Evolutionary conservation across 2,888 invertebrate species (phyloP).

Genomic region (Rhorus exstirpatorius): DNA sequence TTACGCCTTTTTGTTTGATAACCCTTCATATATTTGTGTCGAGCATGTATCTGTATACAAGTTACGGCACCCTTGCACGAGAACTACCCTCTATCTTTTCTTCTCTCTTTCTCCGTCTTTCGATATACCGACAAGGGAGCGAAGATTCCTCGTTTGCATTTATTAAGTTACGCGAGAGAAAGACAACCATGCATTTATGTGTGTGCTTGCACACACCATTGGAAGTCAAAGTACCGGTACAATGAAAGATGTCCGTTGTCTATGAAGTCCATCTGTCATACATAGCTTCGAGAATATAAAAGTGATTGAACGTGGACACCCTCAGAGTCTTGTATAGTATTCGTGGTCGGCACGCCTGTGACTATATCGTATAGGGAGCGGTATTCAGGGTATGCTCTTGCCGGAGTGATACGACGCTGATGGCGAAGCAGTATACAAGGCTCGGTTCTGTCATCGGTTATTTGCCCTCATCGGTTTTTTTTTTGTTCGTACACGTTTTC

Average conservation of each 20-base stretch:
- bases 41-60: background rate
- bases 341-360: conserved; percentile 53
- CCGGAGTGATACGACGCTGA: background rate
- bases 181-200: conserved; percentile 4
- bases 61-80: conserved; percentile 38
- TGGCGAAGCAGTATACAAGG: background rate
- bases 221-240: conserved; percentile 65
- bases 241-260: conserved; percentile 77
- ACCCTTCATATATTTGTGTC: background rate
- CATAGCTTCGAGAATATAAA: conserved; percentile 56
- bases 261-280: conserved; percentile 82
- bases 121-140: conserved; percentile 38
- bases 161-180: conserved; percentile 79
- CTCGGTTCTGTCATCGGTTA: conserved; percentile 1
- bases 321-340: conserved; percentile 13
- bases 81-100: conserved; percentile 45
- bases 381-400: background rate
- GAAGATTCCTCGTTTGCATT: conserved; percentile 74
- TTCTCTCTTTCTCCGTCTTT: conserved; percentile 48
- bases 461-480: background rate
- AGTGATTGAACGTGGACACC: conserved; percentile 57
- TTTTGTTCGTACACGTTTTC: background rate
- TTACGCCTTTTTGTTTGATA: conserved; percentile 8
- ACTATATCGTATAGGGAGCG: conserved; percentile 11
- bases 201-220: conserved; percentile 53